A percentile compares a stretch with the other conserved stretches of the same genome.
Evolutionary conservation across 2,888 invertebrate genomes (phyloP).

Genomic region (Megalurothrips usitatus): DNA sequence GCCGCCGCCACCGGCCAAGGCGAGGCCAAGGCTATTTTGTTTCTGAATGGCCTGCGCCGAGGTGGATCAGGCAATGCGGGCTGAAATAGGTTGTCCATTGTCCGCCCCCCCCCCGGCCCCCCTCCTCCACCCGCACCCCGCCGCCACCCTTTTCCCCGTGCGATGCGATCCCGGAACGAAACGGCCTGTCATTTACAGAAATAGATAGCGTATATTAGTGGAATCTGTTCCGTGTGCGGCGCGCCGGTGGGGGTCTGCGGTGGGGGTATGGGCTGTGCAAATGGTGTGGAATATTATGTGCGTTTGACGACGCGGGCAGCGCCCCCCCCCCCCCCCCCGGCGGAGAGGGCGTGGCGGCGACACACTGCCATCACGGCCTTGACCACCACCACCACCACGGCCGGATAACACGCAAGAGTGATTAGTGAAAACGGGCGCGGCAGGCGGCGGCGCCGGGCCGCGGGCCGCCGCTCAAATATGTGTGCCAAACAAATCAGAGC

Average conservation of each 20-base stretch:
- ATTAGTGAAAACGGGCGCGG: too few relatives aligned
- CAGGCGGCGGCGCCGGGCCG: too few relatives aligned
- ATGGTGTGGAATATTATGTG: slow-evolving; percentile 13
- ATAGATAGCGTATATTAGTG: slow-evolving; percentile 25
- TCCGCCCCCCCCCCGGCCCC: not conserved
- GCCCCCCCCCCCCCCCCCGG: not conserved
- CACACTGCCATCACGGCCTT: too few relatives aligned
- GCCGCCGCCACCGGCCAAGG: not conserved
- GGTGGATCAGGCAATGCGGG: not conserved
- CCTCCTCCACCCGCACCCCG: not conserved
- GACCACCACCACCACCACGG: too few relatives aligned
- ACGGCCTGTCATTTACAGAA: slow-evolving; percentile 16
- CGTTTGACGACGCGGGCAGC: not conserved
- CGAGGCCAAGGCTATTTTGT: not conserved
- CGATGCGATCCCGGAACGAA: not conserved
- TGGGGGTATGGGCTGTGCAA: not conserved
- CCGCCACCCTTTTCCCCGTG: not conserved
- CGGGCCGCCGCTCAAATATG: not conserved
- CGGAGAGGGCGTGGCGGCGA: too few relatives aligned
- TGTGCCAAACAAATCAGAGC: slow-evolving; percentile 18
- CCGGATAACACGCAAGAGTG: too few relatives aligned
- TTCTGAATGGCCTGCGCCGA: not conserved
- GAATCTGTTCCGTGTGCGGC: slow-evolving; percentile 14
- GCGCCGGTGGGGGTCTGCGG: not conserved
- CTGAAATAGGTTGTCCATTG: slow-evolving; percentile 1